A percentile compares a stretch with the other conserved stretches of the same genome.
These are phyloP conservation scores for Eupithecia vulgata DNA, from an alignment of 2,888 invertebrate species.

Conservation along the genomic window DNA sequence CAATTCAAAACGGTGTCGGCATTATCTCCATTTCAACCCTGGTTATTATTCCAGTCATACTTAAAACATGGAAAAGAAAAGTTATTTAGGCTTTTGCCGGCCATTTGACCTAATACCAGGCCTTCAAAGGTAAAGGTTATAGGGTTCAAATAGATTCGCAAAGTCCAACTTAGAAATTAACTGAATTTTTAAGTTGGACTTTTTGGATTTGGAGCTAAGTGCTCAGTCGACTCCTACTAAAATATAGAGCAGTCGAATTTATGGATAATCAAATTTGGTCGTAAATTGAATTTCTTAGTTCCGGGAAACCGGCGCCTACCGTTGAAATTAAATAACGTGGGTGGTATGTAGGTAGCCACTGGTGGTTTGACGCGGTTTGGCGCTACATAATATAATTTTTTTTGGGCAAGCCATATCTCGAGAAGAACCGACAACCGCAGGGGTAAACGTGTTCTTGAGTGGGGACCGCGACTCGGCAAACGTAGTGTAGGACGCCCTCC, in stretches of 20 bases:
- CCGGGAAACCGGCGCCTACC: not conserved
- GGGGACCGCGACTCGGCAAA: too few species aligned
- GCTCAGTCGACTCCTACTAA: not conserved
- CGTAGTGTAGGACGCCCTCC: too few species aligned
- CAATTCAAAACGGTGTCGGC: constrained; percentile 1
- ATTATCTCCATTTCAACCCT: not conserved
- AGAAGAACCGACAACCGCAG: too few species aligned
- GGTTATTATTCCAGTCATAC: not conserved
- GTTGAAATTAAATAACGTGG: not conserved
- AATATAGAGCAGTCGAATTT: not conserved
- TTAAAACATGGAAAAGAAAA: constrained; percentile 2
- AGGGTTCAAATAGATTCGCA: not conserved
- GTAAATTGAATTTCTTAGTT: not conserved
- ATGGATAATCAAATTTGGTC: not conserved
- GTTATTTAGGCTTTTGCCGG: not conserved
- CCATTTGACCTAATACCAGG: not conserved
- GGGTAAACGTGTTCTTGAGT: too few species aligned
- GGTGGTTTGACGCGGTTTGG: too few species aligned
- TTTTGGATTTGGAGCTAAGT: too few species aligned
- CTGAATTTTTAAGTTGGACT: constrained; percentile 5
- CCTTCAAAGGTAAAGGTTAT: not conserved
- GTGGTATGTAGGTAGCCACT: not conserved
- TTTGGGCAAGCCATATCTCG: too few species aligned
- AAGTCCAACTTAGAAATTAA: constrained; percentile 1
- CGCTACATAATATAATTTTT: too few species aligned